These are phyloP conservation scores for Lerema accius DNA, from an alignment of 1,140 invertebrate genomes.

Conservation along the genomic window DNA sequence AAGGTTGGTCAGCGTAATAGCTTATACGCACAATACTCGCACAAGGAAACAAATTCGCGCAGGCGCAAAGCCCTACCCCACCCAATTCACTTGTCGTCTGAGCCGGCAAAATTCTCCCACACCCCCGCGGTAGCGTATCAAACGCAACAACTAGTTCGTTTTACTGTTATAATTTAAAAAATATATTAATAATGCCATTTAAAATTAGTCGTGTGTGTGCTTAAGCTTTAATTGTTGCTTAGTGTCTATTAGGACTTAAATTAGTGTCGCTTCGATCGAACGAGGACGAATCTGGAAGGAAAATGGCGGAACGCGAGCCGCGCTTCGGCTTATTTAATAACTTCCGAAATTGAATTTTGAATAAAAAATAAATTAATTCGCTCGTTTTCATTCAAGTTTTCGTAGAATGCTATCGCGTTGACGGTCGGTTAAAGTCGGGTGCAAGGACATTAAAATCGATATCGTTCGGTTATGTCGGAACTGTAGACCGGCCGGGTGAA, in stretches of 20 bases:
- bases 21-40: slow-evolving; percentile 67
- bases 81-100: slow-evolving; percentile 61
- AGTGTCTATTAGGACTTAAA: slow-evolving; percentile 56
- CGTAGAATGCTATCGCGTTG: slow-evolving; percentile 14
- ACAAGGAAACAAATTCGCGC: slow-evolving; percentile 57
- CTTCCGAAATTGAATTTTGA: background rate
- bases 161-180: slow-evolving; percentile 48
- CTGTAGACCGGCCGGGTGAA: slow-evolving; percentile 46
- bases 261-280: slow-evolving; percentile 34
- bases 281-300: slow-evolving; percentile 47
- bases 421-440: slow-evolving; percentile 36
- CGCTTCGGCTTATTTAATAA: slow-evolving; percentile 22
- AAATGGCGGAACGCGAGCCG: slow-evolving; percentile 63
- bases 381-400: slow-evolving; percentile 5
- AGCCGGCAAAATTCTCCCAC: slow-evolving; percentile 75
- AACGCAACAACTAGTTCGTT: slow-evolving; percentile 71
- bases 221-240: slow-evolving; percentile 70
- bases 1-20: slow-evolving; percentile 48
- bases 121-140: slow-evolving; percentile 64
- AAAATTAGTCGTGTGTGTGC: slow-evolving; percentile 49
- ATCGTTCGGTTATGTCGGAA: slow-evolving; percentile 50
- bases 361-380: slow-evolving; percentile 11
- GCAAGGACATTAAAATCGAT: slow-evolving; percentile 68
- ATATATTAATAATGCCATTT: slow-evolving; percentile 46
- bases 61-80: slow-evolving; percentile 66